These are phyloP conservation scores for Trematocara unimaculatum DNA, from an alignment of 2,113 vertebrate genomes.

Conservation along the genomic window DNA sequence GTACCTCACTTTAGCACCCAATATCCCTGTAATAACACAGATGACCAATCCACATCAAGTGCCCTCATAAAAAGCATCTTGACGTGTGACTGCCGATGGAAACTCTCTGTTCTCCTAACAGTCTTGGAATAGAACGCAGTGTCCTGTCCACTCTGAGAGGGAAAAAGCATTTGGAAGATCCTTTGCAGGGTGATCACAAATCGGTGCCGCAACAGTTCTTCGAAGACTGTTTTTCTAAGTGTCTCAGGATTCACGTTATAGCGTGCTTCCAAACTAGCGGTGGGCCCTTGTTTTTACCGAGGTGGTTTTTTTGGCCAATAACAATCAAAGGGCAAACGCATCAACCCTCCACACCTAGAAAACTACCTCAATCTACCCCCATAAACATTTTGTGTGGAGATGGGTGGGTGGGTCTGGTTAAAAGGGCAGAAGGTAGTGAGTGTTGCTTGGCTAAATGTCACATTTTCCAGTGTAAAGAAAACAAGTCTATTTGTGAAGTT, in stretches of 20 bases:
- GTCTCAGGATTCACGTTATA: background rate
- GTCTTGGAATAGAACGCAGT: constrained; percentile 16
- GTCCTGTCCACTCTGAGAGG: constrained; percentile 12
- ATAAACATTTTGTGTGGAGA: constrained; percentile 40
- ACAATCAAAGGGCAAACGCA: background rate
- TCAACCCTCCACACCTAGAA: background rate
- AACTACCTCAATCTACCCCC: constrained; percentile 37
- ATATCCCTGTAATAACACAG: constrained; percentile 32
- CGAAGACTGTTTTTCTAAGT: background rate
- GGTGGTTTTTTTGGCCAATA: background rate
- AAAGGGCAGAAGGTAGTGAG: background rate
- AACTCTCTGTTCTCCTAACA: constrained; percentile 44
- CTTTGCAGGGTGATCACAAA: background rate
- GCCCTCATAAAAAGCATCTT: constrained; percentile 43
- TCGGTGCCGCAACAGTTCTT: background rate
- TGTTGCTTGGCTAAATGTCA: constrained; percentile 31
- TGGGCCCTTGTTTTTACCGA: background rate
- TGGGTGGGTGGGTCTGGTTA: constrained; percentile 41
- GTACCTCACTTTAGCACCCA: constrained; percentile 26
- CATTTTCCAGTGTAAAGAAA: constrained; percentile 66
- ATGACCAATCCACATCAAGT: constrained; percentile 37
- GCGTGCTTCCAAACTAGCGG: background rate
- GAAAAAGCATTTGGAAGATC: background rate
- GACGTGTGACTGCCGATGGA: constrained; percentile 53
- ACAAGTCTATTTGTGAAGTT: constrained; percentile 65